Evolutionary conservation across 2,797 vertebrate species (phyloP).

Genomic region (Anguilla pacifica): DNA sequence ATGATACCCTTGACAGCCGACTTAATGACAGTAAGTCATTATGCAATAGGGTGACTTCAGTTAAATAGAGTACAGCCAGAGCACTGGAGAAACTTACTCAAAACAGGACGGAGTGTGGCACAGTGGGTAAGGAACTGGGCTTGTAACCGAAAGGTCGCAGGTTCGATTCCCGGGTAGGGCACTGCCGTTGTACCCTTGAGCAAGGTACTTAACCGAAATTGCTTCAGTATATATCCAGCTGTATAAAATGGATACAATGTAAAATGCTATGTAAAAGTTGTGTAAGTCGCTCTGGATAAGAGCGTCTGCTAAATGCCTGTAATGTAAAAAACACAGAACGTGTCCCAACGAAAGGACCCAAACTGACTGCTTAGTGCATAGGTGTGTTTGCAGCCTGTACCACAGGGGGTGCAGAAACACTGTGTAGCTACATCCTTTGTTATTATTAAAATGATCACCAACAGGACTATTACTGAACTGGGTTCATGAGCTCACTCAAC

Average conservation of each 20-base stretch:
- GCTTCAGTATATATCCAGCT: too few species aligned
- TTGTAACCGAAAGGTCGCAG: too few species aligned
- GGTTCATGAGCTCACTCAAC: not conserved
- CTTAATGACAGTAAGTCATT: not conserved
- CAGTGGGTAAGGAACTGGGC: too few species aligned
- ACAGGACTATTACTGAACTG: not conserved
- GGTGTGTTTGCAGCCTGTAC: not conserved
- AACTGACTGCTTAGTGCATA: not conserved
- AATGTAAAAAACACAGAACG: too few species aligned
- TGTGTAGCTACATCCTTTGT: not conserved
- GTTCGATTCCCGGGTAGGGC: too few species aligned
- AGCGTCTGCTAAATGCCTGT: too few species aligned
- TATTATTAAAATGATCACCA: not conserved
- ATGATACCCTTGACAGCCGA: not conserved
- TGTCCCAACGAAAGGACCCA: not conserved
- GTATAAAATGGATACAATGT: too few species aligned
- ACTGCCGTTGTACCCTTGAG: too few species aligned
- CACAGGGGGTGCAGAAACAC: not conserved
- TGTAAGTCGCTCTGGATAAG: too few species aligned
- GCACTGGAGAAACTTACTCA: not conserved
- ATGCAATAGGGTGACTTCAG: not conserved
- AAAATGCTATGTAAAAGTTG: too few species aligned
- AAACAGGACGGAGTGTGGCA: too few species aligned
- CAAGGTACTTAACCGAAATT: too few species aligned
- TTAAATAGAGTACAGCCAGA: not conserved